These are phyloP conservation scores for Andricus quercusramuli DNA, from an alignment of 2,888 invertebrate genomes.

Conservation along the genomic window DNA sequence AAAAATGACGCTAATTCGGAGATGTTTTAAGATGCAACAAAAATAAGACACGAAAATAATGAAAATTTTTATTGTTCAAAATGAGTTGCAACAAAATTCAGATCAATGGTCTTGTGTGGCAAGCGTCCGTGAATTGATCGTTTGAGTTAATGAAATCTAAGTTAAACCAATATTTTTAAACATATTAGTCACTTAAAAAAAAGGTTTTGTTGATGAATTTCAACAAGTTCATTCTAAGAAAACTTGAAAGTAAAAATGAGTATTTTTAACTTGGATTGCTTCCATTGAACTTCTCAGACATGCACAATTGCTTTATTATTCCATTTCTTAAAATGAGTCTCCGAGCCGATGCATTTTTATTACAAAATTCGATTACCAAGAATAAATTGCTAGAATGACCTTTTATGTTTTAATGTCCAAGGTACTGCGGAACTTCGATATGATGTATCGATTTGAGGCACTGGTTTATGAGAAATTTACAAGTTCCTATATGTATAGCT, in stretches of 20 bases:
- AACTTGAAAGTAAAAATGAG: background rate
- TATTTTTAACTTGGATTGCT: background rate
- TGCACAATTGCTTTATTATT: background rate
- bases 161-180: too few relatives aligned
- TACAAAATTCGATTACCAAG: constrained; percentile 27
- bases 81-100: too few relatives aligned
- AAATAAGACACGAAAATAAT: too few relatives aligned
- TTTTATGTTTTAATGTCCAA: constrained; percentile 22
- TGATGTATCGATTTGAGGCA: constrained; percentile 32
- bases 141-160: too few relatives aligned
- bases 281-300: background rate
- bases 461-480: constrained; percentile 33
- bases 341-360: background rate
- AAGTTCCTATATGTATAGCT: constrained; percentile 20
- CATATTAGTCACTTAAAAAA: too few relatives aligned
- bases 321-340: background rate
- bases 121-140: too few relatives aligned
- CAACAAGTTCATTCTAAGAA: background rate
- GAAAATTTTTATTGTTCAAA: too few relatives aligned
- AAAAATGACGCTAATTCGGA: too few relatives aligned
- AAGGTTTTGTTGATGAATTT: background rate
- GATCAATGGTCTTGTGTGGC: too few relatives aligned
- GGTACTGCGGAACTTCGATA: constrained; percentile 25
- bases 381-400: constrained; percentile 32
- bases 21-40: too few relatives aligned